These are phyloP conservation scores for Amaurobius ferox DNA, from an alignment of 2,888 invertebrate species.

Conservation along the genomic window DNA sequence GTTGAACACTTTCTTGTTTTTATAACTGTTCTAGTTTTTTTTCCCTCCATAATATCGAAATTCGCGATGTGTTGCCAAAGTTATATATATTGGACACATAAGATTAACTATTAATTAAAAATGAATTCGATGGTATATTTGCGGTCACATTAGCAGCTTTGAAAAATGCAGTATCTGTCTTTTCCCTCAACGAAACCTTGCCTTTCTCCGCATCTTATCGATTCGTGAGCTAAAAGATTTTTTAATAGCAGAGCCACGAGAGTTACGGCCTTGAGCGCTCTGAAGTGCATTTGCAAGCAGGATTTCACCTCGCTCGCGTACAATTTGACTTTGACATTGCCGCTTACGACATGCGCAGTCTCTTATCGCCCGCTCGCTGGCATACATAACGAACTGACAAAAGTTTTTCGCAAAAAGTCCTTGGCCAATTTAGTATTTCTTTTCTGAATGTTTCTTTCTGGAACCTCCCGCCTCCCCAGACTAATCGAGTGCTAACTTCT, in stretches of 20 bases:
- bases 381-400: slow-evolving; percentile 27
- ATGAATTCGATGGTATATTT: too few species aligned
- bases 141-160: too few species aligned
- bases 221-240: neutral
- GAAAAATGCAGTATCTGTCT: too few species aligned
- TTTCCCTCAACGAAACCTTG: neutral
- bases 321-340: slow-evolving; percentile 67
- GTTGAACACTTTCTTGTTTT: too few species aligned
- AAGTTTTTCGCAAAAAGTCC: slow-evolving; percentile 56
- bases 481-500: slow-evolving; percentile 35
- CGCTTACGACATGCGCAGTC: slow-evolving; percentile 20
- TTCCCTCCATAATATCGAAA: too few species aligned
- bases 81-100: too few species aligned
- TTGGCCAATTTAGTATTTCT: slow-evolving; percentile 60
- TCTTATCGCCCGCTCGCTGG: slow-evolving; percentile 5
- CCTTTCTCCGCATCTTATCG: neutral
- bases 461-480: slow-evolving; percentile 23
- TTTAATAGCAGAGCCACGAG: neutral
- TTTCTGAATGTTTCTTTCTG: slow-evolving; percentile 17
- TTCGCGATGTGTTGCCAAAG: too few species aligned
- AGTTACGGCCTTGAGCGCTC: neutral
- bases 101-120: too few species aligned
- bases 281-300: slow-evolving; percentile 3
- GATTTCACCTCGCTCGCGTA: neutral
- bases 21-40: too few species aligned